Conservation (phyloP, 2,113 vertebrate species). For the Coturnix japonica region DNA sequence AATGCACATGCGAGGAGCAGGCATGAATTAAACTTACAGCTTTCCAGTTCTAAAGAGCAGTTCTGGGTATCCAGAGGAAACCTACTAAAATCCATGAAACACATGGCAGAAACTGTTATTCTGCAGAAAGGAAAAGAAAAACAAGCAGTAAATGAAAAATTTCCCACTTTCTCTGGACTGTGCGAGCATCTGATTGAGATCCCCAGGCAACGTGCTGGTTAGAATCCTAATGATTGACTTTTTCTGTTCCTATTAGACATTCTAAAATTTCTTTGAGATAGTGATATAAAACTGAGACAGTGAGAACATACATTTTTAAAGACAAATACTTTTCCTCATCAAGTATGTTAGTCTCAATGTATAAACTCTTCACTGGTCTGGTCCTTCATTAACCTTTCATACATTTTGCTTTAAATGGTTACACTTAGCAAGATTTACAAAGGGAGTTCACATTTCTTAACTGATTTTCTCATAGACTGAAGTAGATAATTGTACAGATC, state of each 20-base stretch:
- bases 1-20: background rate
- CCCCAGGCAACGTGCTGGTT: background rate
- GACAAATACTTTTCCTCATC: background rate
- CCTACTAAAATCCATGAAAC: constrained; percentile 94
- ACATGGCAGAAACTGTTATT: constrained; percentile 91
- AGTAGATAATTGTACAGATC: background rate
- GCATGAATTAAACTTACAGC: constrained; percentile 83
- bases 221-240: background rate
- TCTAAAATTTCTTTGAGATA: background rate
- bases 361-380: background rate
- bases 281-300: background rate
- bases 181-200: background rate
- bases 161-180: background rate
- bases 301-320: background rate
- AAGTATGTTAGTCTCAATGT: background rate
- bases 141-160: background rate
- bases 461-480: background rate
- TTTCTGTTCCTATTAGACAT: background rate
- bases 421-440: background rate
- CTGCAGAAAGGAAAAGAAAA: constrained; percentile 75
- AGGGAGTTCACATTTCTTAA: background rate
- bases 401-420: background rate
- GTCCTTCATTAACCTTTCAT: background rate
- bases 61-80: constrained; percentile 95
- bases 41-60: constrained; percentile 93